Evolutionary conservation across 2,888 invertebrate species (phyloP), one percentile per base, ranked within the genome.

Genomic region (Eristalinus sepulchralis): DNA sequence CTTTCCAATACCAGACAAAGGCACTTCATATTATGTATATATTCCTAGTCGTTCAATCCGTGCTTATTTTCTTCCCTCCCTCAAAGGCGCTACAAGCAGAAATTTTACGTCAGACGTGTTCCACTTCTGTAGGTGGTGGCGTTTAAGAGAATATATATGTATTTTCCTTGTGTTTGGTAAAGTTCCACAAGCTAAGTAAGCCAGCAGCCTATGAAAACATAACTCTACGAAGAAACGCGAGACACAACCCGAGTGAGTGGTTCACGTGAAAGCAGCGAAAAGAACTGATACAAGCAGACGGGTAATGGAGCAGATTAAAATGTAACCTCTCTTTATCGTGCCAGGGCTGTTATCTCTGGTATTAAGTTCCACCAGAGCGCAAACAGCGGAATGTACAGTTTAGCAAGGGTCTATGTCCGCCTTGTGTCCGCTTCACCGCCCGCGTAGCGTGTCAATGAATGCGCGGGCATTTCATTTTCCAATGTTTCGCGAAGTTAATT

Each of bases 61-160:
- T n/a, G n/a, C n/a, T n/a, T n/a, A n/a, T 66, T 36, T 11, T 17
- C 13, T 39, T 11, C 20, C 17, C 62, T 31, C 36, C 62, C 60
- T 34, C 27, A 66, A 62, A 24, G 33, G 78, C 39, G n/a, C n/a
- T n/a, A 57, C 64, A 68, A 68, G 55, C 55, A 67, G 47, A 75
- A 78, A 62, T 63, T 76, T 59, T 47, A 66, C 70, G 57, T 60
- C 55, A 57, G 22, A 57, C 39, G 57, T 33, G 83, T 83, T 70
- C 83, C 75, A 84, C 83, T 84, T 84, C 70, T 75, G 75, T 75
- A 84, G 68, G 80, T 75, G 70, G 75, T n/a, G n/a, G n/a, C n/a
- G n/a, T n/a, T n/a, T n/a, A n/a, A n/a, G n/a, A n/a, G n/a, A n/a
- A n/a, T n/a, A n/a, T n/a, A n/a, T n/a, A n/a, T n/a, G n/a, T n/a